Base-by-base conservation (phyloP, 2,797 vertebrate species). In the Echeneis naucrates region DNA sequence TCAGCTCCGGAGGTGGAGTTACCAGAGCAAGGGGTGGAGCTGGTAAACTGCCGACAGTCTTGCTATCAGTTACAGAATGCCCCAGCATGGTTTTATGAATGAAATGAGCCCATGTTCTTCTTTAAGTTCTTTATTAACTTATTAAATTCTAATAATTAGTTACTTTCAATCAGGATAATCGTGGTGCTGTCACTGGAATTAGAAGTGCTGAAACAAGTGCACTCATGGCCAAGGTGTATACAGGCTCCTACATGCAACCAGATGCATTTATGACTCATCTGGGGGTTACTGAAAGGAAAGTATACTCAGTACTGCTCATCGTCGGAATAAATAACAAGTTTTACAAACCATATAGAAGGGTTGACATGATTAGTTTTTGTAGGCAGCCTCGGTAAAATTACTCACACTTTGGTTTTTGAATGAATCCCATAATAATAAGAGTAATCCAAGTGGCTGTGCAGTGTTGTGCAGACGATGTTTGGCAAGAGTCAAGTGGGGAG, bases 1-100 rank as follows among this genome's bases (percentile, higher is more conserved):
- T 88, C 88, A 90, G 73, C 81, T 80, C 58, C 1, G 45, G 73
- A 78, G 84, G 81, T 21, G 89, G 88, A 67, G 84, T 74, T 42
- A 74, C 40, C 54, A 16, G 17, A n/a, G 27, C 42, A 57, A 66
- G 21, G 55, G 72, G 62, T 11, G 81, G 58, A 65, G 76, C 8
- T 68, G 70, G 72, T 38, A 57, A 21, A 16, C 59, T 60, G 58
- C 42, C 69, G 73, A 30, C 35, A 24, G 19, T 78, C 77, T 26
- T 21, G 4, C 35, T 42, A 12, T 23, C 40, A 61, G 44, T 37
- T 63, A 53, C 56, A 30, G 32, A 69, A 42, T 37, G 60, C 4
- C 19, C 48, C 7, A 2, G 40, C n/a, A 69, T 30, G 40, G 27
- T 69, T 85, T 81, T 79, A 64, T 71, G 75, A 86, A 84, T 87